phyloP scores from a whole-genome alignment of 2,888 invertebrate species.

The Cylindroiulus punctatus region DNA sequence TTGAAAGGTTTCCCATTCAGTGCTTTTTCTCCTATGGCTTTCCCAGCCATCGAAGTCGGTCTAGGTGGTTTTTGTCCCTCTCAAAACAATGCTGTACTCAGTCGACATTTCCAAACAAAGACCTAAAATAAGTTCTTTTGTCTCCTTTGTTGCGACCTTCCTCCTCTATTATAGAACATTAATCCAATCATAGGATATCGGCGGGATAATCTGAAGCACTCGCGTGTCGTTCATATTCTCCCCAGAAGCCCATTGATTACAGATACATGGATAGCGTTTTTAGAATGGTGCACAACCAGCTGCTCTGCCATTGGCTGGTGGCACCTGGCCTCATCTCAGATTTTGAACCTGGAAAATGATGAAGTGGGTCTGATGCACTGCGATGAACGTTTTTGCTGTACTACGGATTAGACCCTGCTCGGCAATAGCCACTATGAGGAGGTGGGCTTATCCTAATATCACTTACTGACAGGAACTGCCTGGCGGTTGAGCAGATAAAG shows the following conservation, averaged over 20 bases:
- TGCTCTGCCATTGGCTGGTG: background rate
- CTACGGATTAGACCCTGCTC: background rate
- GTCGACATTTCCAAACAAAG: constrained; percentile 10
- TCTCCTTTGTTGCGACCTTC: background rate
- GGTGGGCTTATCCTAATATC: too few species aligned
- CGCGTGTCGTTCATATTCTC: background rate
- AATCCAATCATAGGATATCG: constrained; percentile 26
- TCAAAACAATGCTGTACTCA: constrained; percentile 15
- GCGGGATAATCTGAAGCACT: constrained; percentile 7
- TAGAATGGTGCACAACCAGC: background rate
- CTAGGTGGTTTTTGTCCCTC: background rate
- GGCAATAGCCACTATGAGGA: too few species aligned
- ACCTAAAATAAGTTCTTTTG: constrained; percentile 7
- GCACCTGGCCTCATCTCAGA: background rate
- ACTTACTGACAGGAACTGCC: too few species aligned
- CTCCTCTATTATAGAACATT: background rate
- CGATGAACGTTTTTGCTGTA: background rate
- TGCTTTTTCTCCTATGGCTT: background rate
- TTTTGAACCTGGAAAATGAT: background rate
- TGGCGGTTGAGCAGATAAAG: too few species aligned
- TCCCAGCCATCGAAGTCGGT: background rate
- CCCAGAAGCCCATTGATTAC: background rate
- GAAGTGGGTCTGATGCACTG: background rate
- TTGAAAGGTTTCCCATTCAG: background rate
- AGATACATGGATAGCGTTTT: background rate